Percentiles rank a stretch among this genome's conserved stretches.
Evolutionary conservation across 1,140 invertebrate species (phyloP).

Genomic region (Platyscapa corneri): DNA sequence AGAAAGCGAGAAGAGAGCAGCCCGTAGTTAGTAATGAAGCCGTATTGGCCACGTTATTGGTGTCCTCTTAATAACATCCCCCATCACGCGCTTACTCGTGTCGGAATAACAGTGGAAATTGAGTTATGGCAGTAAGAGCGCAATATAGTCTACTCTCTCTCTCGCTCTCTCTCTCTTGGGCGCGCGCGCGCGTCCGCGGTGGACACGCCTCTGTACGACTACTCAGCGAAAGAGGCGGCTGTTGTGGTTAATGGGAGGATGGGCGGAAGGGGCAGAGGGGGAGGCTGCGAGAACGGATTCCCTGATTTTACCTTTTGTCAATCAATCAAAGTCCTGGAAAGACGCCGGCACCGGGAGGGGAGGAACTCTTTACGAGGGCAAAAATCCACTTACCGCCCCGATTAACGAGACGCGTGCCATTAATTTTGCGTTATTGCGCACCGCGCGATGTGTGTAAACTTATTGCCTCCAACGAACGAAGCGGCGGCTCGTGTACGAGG

Average conservation of each 20-base stretch:
- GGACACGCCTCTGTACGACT: slow-evolving; percentile 33
- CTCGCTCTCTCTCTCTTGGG: background rate
- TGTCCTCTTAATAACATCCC: slow-evolving; percentile 54
- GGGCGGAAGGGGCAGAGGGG: slow-evolving; percentile 30
- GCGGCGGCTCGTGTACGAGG: background rate
- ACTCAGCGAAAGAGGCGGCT: slow-evolving; percentile 25
- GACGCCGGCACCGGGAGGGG: background rate
- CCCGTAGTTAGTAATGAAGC: slow-evolving; percentile 49
- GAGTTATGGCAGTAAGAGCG: slow-evolving; percentile 64
- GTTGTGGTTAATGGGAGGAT: slow-evolving; percentile 30
- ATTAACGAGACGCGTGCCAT: slow-evolving; percentile 51
- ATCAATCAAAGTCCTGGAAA: slow-evolving; percentile 47
- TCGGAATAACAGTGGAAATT: slow-evolving; percentile 62
- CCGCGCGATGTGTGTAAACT: background rate
- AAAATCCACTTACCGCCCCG: slow-evolving; percentile 50
- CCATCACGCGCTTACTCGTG: slow-evolving; percentile 60
- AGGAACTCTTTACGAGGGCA: slow-evolving; percentile 18
- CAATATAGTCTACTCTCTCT: background rate
- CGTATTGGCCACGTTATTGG: slow-evolving; percentile 53
- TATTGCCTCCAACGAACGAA: background rate
- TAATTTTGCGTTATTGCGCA: slow-evolving; percentile 47
- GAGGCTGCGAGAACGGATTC: background rate
- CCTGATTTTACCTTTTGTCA: slow-evolving; percentile 53
- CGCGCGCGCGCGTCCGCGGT: no score
- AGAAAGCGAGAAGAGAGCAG: background rate